These are phyloP conservation scores for Zygogramma bicolorata DNA, from an alignment of 2,888 invertebrate genomes.

Conservation along the genomic window DNA sequence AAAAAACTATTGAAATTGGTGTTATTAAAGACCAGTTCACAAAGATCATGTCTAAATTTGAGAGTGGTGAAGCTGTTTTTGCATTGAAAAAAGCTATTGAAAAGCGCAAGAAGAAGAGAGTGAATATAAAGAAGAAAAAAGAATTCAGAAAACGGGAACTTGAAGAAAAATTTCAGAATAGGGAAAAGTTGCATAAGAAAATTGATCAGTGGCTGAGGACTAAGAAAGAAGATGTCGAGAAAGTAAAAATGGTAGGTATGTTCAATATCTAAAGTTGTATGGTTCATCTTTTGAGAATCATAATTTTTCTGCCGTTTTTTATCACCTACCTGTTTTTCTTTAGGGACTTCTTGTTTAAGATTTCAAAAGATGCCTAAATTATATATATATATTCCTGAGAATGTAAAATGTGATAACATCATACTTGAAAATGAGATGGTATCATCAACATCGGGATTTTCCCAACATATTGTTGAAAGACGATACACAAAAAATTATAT, in stretches of 20 bases:
- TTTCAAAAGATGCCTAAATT: too few species aligned
- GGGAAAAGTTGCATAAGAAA: slow-evolving; percentile 70
- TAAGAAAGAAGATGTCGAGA: slow-evolving; percentile 74
- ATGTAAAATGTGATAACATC: too few species aligned
- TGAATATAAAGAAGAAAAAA: slow-evolving; percentile 68
- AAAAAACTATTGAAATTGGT: slow-evolving; percentile 68
- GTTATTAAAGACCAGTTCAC: slow-evolving; percentile 68
- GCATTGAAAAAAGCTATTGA: slow-evolving; percentile 66
- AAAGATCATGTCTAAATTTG: slow-evolving; percentile 62
- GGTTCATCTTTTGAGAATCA: neutral
- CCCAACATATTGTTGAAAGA: too few species aligned
- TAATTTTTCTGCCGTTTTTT: neutral
- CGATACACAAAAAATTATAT: too few species aligned
- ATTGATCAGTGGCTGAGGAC: slow-evolving; percentile 77
- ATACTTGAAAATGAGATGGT: too few species aligned
- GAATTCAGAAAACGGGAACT: slow-evolving; percentile 65
- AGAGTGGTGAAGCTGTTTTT: slow-evolving; percentile 66
- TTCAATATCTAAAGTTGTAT: neutral
- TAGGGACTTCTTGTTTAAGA: too few species aligned
- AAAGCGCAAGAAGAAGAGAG: slow-evolving; percentile 67
- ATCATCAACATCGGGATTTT: too few species aligned
- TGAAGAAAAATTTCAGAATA: slow-evolving; percentile 57
- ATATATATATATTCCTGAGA: too few species aligned
- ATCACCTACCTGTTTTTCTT: too few species aligned
- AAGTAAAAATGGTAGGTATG: slow-evolving; percentile 70